Conservation (phyloP, 1,140 invertebrate species). For the Andrena cerasifolii region DNA sequence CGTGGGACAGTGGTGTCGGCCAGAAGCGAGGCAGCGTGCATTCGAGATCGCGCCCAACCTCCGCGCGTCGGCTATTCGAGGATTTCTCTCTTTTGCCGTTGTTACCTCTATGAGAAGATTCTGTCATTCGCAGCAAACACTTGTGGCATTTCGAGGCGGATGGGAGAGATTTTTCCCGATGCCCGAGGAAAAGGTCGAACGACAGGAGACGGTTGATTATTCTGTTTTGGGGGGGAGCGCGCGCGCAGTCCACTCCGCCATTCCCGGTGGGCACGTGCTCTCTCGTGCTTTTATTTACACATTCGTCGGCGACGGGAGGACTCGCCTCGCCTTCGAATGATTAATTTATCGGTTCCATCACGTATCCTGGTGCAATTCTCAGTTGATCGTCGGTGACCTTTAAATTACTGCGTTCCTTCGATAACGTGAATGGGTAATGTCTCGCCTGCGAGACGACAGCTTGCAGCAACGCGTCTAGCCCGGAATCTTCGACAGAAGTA, state of each 20-base stretch:
- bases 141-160: conserved; percentile 65
- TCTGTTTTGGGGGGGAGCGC: background rate
- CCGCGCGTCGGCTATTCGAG: background rate
- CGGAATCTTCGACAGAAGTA: background rate
- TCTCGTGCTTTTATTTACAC: conserved; percentile 25
- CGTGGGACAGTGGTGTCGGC: no score
- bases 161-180: conserved; percentile 55
- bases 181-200: conserved; percentile 56
- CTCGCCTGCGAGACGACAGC: no score
- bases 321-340: conserved; percentile 28
- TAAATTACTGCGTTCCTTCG: conserved; percentile 33
- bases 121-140: conserved; percentile 66
- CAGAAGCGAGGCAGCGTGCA: no score
- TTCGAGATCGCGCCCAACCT: background rate
- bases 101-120: conserved; percentile 57
- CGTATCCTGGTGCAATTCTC: conserved; percentile 6
- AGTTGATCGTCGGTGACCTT: conserved; percentile 28
- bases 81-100: conserved; percentile 16
- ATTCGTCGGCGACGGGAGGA: conserved; percentile 26
- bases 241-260: no score
- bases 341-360: conserved; percentile 54
- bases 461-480: background rate
- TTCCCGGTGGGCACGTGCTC: background rate
- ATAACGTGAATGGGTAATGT: background rate
- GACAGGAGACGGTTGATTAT: conserved; percentile 47